phyloP scores from a whole-genome alignment of 2,113 vertebrate genomes.

The Pomatorhinus ruficollis region DNA sequence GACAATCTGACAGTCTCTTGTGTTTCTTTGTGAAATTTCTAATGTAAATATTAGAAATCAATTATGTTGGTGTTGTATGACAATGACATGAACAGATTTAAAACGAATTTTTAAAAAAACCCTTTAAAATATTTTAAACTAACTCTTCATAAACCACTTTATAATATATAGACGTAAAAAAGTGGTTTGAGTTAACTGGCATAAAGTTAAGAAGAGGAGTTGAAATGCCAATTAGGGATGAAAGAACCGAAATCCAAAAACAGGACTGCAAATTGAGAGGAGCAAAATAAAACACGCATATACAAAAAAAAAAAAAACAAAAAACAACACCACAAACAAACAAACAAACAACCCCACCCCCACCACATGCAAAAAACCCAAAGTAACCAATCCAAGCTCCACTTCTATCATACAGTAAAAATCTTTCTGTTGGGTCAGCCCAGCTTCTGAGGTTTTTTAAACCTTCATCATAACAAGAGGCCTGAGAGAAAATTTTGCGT shows the following conservation, averaged over 20 bases:
- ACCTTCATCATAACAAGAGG: neutral
- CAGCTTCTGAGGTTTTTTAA: neutral
- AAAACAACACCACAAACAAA: neutral
- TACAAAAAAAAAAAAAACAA: too few relatives aligned
- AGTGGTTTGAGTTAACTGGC: neutral
- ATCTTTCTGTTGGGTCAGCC: neutral
- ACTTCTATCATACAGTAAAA: neutral
- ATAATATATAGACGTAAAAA: neutral
- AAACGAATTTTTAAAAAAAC: neutral
- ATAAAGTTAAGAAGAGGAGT: neutral
- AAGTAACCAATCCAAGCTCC: neutral
- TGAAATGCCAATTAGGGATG: neutral
- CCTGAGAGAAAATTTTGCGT: neutral
- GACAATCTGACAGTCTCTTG: neutral
- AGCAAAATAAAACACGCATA: neutral
- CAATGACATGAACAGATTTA: neutral
- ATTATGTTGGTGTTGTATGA: neutral
- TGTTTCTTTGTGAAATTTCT: neutral
- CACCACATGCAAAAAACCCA: neutral
- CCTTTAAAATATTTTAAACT: neutral
- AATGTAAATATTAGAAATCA: neutral
- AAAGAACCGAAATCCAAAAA: neutral
- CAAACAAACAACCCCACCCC: too few relatives aligned
- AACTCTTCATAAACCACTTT: neutral
- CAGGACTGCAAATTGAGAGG: neutral